Base-by-base conservation (phyloP, 1,140 invertebrate genomes). In the Nasonia vitripennis region DNA sequence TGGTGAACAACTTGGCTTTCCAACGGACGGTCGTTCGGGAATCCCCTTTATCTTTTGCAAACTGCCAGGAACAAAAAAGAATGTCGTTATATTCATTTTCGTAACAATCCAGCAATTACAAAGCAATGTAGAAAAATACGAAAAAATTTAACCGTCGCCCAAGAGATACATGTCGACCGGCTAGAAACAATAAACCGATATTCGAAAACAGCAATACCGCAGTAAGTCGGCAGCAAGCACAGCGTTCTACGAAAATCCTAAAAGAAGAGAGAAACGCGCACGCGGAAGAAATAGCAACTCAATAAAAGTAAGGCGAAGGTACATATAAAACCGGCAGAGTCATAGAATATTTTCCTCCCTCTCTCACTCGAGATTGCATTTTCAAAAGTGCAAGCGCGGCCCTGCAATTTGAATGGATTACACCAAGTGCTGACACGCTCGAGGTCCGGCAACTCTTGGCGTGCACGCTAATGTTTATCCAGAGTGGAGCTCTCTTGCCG, bases 341-440 rank as follows among this genome's bases (percentile, higher is more conserved):
- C 55, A 62, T 62, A 62, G 55, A 62, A 62, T 62, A 62, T 62
- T 62, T 62, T 71, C 34, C 34, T 37, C 34, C 34, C 34, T 37
- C 34, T 37, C 34, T 71, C 68, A 5, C 41, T 23, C 20, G 23
- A 55, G 41, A 78, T 23, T 78, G 75, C 75, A 45, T 27, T 78
- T 86, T 82, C 77, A 12, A 78, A 68, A 11, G 68, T 14, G 79
- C 41, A 17, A 79, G 37, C 84, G 41, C 41, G 23, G n/a, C 45
- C 75, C 37, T n/a, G 73, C 31, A 78, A 78, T 78, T 78, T 78
- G 41, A 78, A 78, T 78, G 75, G 45, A 78, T 75, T 78, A 51
- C 41, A 78, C 10, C n/a, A n/a, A 75, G 73, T 48, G 75, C 75
- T 51, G 75, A 51, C 41, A 51, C 5, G 75, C 41, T n/a, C 45